These are phyloP conservation scores for Erpornis zantholeuca DNA, from an alignment of 2,113 vertebrate species.

Conservation along the genomic window DNA sequence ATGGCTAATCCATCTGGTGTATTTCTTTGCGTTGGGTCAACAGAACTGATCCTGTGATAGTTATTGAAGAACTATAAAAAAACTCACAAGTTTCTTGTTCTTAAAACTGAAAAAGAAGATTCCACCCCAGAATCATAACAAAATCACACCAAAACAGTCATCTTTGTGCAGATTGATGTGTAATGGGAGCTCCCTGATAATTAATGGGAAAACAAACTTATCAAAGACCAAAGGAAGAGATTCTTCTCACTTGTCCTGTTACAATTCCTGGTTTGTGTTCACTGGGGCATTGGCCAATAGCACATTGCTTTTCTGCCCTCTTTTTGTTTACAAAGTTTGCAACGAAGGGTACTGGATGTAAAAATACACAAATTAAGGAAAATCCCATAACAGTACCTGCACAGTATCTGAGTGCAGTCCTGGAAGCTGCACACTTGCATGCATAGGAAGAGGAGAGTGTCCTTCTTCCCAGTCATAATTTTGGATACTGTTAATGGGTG, in stretches of 20 bases:
- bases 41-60: not conserved
- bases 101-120: not conserved
- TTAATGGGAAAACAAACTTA: not conserved
- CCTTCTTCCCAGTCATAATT: not conserved
- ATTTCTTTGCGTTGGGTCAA: not conserved
- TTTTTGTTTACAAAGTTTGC: not conserved
- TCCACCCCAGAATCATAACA: not conserved
- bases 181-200: not conserved
- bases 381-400: not conserved
- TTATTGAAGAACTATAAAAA: not conserved
- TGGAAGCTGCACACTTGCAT: not conserved
- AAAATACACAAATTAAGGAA: not conserved
- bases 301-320: not conserved
- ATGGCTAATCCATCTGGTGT: not conserved
- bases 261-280: not conserved
- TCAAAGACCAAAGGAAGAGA: not conserved
- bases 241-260: not conserved
- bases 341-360: not conserved
- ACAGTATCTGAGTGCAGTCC: not conserved
- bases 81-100: not conserved
- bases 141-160: not conserved
- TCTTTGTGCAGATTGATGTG: not conserved
- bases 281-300: not conserved
- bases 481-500: not conserved
- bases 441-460: not conserved